A percentile compares a stretch with the other conserved stretches of the same genome.
These are phyloP conservation scores for Pavo muticus DNA, from an alignment of 2,113 vertebrate species.

Conservation along the genomic window DNA sequence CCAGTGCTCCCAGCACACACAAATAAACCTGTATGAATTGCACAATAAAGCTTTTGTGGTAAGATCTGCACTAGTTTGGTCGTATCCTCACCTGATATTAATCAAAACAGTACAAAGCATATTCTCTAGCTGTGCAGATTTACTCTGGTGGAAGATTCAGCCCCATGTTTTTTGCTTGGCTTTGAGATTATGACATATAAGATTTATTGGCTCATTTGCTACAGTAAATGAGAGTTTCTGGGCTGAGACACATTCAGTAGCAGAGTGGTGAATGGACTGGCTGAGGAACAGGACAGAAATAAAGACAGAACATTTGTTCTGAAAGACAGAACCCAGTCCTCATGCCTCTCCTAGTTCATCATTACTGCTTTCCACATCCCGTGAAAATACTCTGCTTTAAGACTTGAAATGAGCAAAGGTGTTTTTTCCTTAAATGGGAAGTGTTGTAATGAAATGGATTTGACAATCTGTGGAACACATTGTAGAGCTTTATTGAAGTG, in stretches of 20 bases:
- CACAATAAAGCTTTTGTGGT: background rate
- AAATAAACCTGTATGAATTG: background rate
- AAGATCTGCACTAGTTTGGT: background rate
- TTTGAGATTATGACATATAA: slow-evolving; percentile 14
- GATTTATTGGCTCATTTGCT: slow-evolving; percentile 46
- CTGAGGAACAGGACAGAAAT: background rate
- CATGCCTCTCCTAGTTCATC: background rate
- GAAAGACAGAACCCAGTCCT: background rate
- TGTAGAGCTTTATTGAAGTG: background rate
- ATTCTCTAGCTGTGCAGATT: background rate
- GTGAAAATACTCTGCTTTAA: background rate
- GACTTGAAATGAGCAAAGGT: background rate
- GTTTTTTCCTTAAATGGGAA: background rate
- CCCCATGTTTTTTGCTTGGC: background rate
- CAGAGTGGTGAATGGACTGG: background rate
- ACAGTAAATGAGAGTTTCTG: slow-evolving; percentile 2
- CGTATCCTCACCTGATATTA: background rate
- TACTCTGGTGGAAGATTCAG: background rate
- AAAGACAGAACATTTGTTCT: slow-evolving; percentile 3
- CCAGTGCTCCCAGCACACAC: rapidly evolving
- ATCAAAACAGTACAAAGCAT: background rate
- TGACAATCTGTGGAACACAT: background rate
- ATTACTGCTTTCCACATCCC: background rate
- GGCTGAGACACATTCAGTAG: background rate
- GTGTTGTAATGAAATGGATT: background rate